Conservation (phyloP, 2,888 invertebrate species). For the Cinara cedri region DNA sequence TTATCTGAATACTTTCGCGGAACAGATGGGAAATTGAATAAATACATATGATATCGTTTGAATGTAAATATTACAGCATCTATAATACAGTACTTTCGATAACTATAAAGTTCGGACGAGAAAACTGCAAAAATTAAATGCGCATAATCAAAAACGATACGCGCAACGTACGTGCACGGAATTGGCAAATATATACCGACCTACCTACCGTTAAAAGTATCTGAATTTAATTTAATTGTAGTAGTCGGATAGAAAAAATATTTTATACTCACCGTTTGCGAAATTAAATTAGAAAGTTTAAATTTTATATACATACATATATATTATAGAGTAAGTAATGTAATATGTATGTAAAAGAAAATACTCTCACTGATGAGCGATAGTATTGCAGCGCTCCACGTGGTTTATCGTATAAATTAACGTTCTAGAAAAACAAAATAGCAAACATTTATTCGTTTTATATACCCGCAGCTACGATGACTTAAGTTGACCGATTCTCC, state of each 20-base stretch:
- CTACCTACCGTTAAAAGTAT: background rate
- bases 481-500: too few relatives aligned
- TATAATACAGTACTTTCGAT: background rate
- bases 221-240: conserved; percentile 16
- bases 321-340: too few relatives aligned
- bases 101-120: background rate
- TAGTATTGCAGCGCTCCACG: too few relatives aligned
- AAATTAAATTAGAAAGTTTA: conserved; percentile 14
- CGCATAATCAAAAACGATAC: conserved; percentile 13
- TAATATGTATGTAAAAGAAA: too few relatives aligned
- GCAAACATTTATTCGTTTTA: too few relatives aligned
- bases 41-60: background rate
- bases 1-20: too few relatives aligned
- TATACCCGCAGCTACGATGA: too few relatives aligned
- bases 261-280: background rate
- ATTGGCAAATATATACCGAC: background rate
- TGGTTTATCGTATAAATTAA: too few relatives aligned
- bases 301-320: too few relatives aligned
- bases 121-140: conserved; percentile 21
- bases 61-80: background rate
- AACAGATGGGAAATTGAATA: too few relatives aligned
- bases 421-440: background rate
- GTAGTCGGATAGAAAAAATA: background rate
- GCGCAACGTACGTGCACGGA: background rate
- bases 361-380: too few relatives aligned